Evolutionary conservation across 1,140 invertebrate genomes (phyloP), one percentile per base, ranked within the genome.

Genomic region (Eupristina koningsbergeri): DNA sequence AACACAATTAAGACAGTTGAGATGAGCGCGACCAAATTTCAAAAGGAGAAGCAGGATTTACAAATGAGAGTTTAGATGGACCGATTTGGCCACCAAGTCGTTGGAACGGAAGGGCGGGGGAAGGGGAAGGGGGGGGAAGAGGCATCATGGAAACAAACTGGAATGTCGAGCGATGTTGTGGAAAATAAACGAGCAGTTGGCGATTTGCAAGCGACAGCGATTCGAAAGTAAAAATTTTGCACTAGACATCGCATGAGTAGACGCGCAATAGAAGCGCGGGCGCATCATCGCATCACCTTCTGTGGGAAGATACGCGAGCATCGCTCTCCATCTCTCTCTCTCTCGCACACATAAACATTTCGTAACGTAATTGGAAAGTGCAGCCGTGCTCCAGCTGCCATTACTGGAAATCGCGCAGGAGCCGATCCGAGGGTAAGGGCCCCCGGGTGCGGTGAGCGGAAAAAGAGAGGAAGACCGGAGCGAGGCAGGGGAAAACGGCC

Each of bases 231-330:
- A 58, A 58, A 26, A 26, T 58, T 58, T 58, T 26, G 3, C 22
- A 58, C 19, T n/a, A n/a, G n/a, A n/a, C n/a, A n/a, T n/a, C n/a
- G n/a, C n/a, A n/a, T n/a, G n/a, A n/a, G n/a, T n/a, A n/a, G n/a
- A n/a, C n/a, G n/a, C n/a, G n/a, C n/a, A n/a, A n/a, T n/a, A n/a
- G n/a, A n/a, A n/a, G n/a, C n/a, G n/a, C n/a, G n/a, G n/a, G n/a
- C n/a, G n/a, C 2, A 9, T 9, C 17, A 9, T 26, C 31, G 29
- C 29, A 17, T 58, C 19, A 19, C 63, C 36, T 71, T 39, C 34
- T 71, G 79, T 81, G 67, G 79, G 79, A 81, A 81, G 67, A 71
- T 61, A 22, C 79, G 34, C 58, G 34, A 39, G 75, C 53, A 26
- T 22, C 19, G 58, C 36, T 53, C 50, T 53, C n/a, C 53, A 26